phyloP scores from a whole-genome alignment of 2,888 invertebrate genomes.

The Ephialtes manifestator region DNA sequence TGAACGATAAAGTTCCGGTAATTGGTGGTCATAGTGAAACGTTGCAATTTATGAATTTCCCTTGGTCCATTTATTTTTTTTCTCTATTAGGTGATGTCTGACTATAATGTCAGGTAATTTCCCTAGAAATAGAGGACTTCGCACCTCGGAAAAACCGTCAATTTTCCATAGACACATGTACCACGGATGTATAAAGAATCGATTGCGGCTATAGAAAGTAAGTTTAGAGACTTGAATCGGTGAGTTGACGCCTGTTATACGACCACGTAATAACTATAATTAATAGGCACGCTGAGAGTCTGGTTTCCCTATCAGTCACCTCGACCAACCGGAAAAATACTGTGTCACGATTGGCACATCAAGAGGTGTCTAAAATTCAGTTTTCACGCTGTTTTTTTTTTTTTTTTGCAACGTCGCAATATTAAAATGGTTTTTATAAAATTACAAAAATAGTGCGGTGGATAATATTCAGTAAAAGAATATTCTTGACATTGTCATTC shows the following conservation, averaged over 20 bases:
- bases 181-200: not conserved
- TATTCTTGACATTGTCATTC: too few species aligned
- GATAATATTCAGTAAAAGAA: too few species aligned
- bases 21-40: conserved; percentile 6
- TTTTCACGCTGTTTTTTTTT: too few species aligned
- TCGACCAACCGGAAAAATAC: conserved; percentile 22
- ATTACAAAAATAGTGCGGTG: too few species aligned
- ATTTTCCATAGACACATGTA: conserved; percentile 13
- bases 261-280: conserved; percentile 68
- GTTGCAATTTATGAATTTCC: not conserved
- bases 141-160: conserved; percentile 31
- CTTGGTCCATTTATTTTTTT: not conserved
- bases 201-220: conserved; percentile 60
- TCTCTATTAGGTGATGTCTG: not conserved
- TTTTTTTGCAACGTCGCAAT: too few species aligned
- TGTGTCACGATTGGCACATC: conserved; percentile 45
- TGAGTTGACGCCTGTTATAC: conserved; percentile 52
- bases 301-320: conserved; percentile 51
- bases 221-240: conserved; percentile 43
- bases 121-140: conserved; percentile 12
- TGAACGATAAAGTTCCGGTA: conserved; percentile 2
- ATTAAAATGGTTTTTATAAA: too few species aligned
- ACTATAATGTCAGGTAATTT: too few species aligned
- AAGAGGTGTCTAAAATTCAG: conserved; percentile 55
- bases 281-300: conserved; percentile 48